Conservation (phyloP, 2,113 vertebrate species). For the Alouatta palliata region DNA sequence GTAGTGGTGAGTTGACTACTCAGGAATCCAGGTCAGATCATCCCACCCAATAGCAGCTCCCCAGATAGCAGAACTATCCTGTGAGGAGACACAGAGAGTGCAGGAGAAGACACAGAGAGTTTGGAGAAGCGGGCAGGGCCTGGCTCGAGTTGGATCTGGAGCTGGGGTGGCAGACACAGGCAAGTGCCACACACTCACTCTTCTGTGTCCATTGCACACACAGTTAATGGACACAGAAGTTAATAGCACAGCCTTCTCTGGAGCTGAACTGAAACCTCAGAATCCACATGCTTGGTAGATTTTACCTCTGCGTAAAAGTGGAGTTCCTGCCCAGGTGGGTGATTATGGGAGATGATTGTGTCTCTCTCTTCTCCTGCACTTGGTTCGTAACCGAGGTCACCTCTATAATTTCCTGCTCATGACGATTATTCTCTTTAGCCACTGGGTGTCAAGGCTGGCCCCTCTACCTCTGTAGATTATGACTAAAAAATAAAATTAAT, state of each 20-base stretch:
- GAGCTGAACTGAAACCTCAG: not conserved
- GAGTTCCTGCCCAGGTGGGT: too few relatives aligned
- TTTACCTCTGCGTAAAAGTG: too few relatives aligned
- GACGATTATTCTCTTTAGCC: too few relatives aligned
- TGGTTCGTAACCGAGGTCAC: too few relatives aligned
- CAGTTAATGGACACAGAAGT: too few relatives aligned
- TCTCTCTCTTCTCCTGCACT: too few relatives aligned
- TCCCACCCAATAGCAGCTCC: not conserved
- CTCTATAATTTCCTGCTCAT: too few relatives aligned
- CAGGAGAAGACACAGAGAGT: fast-evolving
- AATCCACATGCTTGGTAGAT: not conserved
- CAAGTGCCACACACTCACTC: not conserved
- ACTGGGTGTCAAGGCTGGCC: too few relatives aligned
- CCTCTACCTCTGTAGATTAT: too few relatives aligned
- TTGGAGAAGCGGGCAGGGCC: not conserved
- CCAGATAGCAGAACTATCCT: not conserved
- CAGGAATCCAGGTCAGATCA: not conserved
- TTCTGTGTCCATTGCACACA: not conserved
- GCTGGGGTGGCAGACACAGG: too few relatives aligned
- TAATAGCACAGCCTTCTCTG: not conserved
- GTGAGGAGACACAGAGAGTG: fast-evolving
- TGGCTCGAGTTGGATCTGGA: not conserved
- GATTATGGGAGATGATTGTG: too few relatives aligned
- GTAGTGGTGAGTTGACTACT: not conserved
- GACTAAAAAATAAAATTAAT: too few relatives aligned